Percentiles rank a stretch among this genome's conserved stretches.
Conservation (phyloP, 2,888 invertebrate species). For the Drosophila peninsularis region DNA sequence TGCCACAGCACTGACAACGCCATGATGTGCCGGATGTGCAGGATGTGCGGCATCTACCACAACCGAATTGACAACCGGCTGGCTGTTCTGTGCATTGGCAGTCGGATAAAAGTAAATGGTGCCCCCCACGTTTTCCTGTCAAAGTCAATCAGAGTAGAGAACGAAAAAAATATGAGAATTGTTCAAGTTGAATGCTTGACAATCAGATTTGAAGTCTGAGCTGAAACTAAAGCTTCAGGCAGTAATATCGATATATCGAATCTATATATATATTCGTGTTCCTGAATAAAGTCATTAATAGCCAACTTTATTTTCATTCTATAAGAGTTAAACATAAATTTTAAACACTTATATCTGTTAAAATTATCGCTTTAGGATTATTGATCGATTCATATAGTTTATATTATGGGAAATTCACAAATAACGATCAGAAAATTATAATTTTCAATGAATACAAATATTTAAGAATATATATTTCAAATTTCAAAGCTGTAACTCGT, state of each 20-base stretch:
- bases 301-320: too few species aligned
- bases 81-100: slow-evolving; percentile 85
- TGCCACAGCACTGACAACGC: slow-evolving; percentile 68
- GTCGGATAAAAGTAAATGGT: slow-evolving; percentile 97
- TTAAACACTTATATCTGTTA: too few species aligned
- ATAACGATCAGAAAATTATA: not conserved
- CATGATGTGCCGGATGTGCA: slow-evolving; percentile 74
- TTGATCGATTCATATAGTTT: too few species aligned
- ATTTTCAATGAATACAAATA: not conserved
- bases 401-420: not conserved
- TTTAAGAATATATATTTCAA: not conserved
- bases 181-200: not conserved
- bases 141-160: slow-evolving; percentile 61
- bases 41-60: slow-evolving; percentile 68
- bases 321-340: too few species aligned
- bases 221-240: not conserved
- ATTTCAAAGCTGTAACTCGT: not conserved
- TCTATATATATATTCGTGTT: too few species aligned
- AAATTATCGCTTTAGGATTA: too few species aligned
- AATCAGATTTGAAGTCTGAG: not conserved
- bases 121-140: slow-evolving; percentile 94
- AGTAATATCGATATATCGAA: too few species aligned
- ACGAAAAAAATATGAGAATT: not conserved
- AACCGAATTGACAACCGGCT: slow-evolving; percentile 80
- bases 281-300: too few species aligned